Conservation (phyloP, 64 coral and sea anemone genomes). For the Pachyseris speciosa region DNA sequence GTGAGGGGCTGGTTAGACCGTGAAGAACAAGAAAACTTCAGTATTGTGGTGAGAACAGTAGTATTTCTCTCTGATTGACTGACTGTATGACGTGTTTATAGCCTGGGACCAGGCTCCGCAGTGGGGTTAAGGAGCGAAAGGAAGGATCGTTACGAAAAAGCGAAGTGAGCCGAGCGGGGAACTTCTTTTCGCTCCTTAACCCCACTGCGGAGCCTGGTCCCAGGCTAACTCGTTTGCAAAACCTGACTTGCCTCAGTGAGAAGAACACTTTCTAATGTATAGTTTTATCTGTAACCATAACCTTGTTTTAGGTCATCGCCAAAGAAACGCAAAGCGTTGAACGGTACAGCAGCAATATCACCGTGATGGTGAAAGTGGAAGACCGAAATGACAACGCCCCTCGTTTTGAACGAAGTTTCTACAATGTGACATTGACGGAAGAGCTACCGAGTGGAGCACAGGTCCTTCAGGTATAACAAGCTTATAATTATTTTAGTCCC, state of each 20-base stretch:
- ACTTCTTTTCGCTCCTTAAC: too few relatives aligned
- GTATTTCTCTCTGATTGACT: background rate
- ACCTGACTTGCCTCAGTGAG: too few relatives aligned
- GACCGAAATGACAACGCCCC: constrained; percentile 68
- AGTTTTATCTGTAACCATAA: background rate
- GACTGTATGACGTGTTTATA: too few relatives aligned
- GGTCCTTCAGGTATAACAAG: constrained; percentile 1
- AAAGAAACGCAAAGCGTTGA: constrained; percentile 21
- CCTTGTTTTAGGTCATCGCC: background rate
- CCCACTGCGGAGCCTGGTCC: too few relatives aligned
- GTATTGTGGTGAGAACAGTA: background rate
- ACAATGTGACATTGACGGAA: background rate
- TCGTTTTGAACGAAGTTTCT: background rate
- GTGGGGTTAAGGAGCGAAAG: too few relatives aligned
- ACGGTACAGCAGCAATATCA: constrained; percentile 27
- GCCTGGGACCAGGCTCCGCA: too few relatives aligned
- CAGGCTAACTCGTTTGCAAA: too few relatives aligned
- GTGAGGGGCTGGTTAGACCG: constrained; percentile 44
- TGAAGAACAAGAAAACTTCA: constrained; percentile 36
- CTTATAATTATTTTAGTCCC: background rate
- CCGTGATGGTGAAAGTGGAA: constrained; percentile 27
- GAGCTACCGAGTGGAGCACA: background rate
- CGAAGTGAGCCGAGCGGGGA: too few relatives aligned
- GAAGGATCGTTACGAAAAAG: too few relatives aligned
- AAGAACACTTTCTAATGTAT: too few relatives aligned